These are phyloP conservation scores for Cremastinae sp. DNA, from an alignment of 2,888 invertebrate species.

Conservation along the genomic window DNA sequence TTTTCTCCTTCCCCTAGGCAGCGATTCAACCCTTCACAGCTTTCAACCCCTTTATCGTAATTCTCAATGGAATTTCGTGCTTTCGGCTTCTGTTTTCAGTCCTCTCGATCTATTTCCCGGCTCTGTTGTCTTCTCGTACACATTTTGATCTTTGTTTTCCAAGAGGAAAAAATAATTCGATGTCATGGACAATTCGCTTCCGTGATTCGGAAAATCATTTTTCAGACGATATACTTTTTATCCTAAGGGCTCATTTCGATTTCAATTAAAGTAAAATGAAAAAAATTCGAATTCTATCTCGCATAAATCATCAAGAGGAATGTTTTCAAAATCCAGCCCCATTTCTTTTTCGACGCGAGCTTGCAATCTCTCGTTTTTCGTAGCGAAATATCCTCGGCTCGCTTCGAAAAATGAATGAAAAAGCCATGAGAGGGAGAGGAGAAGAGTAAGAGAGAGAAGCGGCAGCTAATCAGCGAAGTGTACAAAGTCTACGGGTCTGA, in stretches of 20 bases:
- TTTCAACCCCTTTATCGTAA: constrained; percentile 41
- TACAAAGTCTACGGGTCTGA: constrained; percentile 67
- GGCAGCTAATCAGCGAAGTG: constrained; percentile 75
- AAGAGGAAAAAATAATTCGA: neutral
- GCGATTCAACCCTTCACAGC: constrained; percentile 24
- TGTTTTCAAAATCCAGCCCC: constrained; percentile 11
- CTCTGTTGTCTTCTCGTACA: neutral
- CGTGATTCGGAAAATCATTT: too few species aligned
- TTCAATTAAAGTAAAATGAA: neutral
- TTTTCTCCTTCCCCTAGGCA: neutral
- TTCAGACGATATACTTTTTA: constrained; percentile 23
- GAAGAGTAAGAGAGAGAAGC: constrained; percentile 33
- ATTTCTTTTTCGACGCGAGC: neutral
- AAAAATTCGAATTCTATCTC: neutral
- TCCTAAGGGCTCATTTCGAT: too few species aligned
- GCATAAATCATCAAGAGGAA: neutral
- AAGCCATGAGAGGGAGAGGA: constrained; percentile 3
- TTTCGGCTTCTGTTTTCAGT: constrained; percentile 27
- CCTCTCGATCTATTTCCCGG: neutral
- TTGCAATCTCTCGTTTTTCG: constrained; percentile 9
- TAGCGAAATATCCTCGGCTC: constrained; percentile 30
- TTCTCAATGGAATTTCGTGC: constrained; percentile 43
- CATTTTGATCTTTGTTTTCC: neutral
- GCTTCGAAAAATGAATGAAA: constrained; percentile 8
- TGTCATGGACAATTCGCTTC: neutral